Evolutionary conservation across 2,113 vertebrate genomes (phyloP), one percentile per base, ranked within the genome.

Genomic region (Coptodon rendalli): DNA sequence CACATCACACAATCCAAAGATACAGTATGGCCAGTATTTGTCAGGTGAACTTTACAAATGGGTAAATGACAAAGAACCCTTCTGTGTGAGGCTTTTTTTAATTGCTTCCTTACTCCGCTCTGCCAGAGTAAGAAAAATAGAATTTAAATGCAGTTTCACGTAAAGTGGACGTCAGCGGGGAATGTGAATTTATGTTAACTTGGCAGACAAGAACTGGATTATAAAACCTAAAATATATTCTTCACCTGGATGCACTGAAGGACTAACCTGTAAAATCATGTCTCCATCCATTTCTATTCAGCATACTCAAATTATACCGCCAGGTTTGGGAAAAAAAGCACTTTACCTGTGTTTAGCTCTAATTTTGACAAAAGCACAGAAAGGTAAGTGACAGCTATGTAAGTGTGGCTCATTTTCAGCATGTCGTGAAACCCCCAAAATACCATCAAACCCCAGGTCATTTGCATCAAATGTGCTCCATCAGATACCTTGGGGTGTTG

Each of bases 1-100:
- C 4, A 59, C 11, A 66, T 88, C 82, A 17, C 63, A 86, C 87
- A 87, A 81, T 88, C 48, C 61, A 38, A 87, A 88, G 88, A 90
- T 83, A 38, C 61, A 66, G 61, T 38, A 22, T 91, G 87, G 34
- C 29, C 80, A 34, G 36, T 82, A 13, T 89, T 85, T 9, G 45
- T 52, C 81, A 87, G 85, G 83, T 83, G 40, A 86, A 85, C 31
- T 63, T n/a, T 22, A 82, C 50, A 36, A 29, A 81, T 3, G 53
- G 50, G 11, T 56, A 73, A 79, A 73, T 84, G 76, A 79, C 17
- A 12, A 73, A 81, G 43, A 84, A 52, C 7, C 19, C 9, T 10
- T 80, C 12, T 31, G n/a, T 80, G 19, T 66, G 19, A 66, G 45
- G 16, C 8, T 24, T 40, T 87, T 56, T 71, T 10, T 34, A 84